A percentile compares a stretch with the other conserved stretches of the same genome.
These are phyloP conservation scores for Melanotaenia trifasciata DNA, from an alignment of 2,797 vertebrate genomes.

Conservation along the genomic window DNA sequence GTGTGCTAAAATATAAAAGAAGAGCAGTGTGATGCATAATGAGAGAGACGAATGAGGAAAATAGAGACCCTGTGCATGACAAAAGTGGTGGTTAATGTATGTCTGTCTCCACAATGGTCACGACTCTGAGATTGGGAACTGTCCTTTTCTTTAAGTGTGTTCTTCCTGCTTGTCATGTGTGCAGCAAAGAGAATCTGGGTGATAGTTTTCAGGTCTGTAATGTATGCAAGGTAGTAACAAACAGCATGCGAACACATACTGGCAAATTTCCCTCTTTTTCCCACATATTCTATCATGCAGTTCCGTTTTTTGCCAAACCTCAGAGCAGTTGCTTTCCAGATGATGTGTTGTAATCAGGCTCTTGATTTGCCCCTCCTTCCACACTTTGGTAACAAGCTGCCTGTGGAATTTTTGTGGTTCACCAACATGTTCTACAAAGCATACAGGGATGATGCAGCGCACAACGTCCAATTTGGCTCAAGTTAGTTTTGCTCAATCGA, in stretches of 20 bases:
- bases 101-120: conserved; percentile 18
- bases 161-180: conserved; percentile 41
- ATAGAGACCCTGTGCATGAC: conserved; percentile 5
- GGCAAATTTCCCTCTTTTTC: conserved; percentile 21
- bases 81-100: conserved; percentile 23
- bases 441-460: not conserved
- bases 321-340: conserved; percentile 29
- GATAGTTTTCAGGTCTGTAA: conserved; percentile 19
- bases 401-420: conserved; percentile 32
- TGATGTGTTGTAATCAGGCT: conserved; percentile 46
- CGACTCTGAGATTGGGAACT: conserved; percentile 57
- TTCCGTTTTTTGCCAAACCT: conserved; percentile 45
- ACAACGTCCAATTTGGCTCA: conserved; percentile 3
- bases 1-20: conserved; percentile 22
- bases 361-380: conserved; percentile 31
- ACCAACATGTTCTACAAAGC: conserved; percentile 13
- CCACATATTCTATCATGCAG: conserved; percentile 16
- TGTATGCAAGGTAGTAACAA: conserved; percentile 38
- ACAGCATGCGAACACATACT: conserved; percentile 22
- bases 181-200: conserved; percentile 32
- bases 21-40: conserved; percentile 38
- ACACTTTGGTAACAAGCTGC: conserved; percentile 17
- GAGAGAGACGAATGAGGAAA: conserved; percentile 31
- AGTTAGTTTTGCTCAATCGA: not conserved
- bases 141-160: conserved; percentile 20